A percentile compares a stretch with the other conserved stretches of the same genome.
These are phyloP conservation scores for Stenodema calcarata DNA, from an alignment of 2,888 invertebrate species.

Conservation along the genomic window DNA sequence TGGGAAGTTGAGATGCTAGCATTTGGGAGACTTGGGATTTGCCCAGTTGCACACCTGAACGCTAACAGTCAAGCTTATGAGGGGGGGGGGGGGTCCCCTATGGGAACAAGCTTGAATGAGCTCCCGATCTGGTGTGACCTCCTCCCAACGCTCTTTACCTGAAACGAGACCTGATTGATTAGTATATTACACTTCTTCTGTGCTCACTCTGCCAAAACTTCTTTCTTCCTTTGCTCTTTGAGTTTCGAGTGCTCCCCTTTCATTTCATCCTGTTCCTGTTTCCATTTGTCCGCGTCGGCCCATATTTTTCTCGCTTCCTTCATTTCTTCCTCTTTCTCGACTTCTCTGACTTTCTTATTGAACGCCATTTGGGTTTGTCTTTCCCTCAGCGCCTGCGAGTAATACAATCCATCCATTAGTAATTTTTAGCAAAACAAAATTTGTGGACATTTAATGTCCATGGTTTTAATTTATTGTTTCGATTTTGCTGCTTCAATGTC, in stretches of 20 bases:
- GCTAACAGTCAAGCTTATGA: no score
- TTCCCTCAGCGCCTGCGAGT: conserved; percentile 45
- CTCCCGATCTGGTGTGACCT: background rate
- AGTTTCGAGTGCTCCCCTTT: conserved; percentile 58
- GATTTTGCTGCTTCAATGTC: no score
- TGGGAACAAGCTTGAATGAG: no score
- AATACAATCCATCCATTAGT: background rate
- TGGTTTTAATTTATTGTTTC: no score
- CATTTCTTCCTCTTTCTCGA: conserved; percentile 55
- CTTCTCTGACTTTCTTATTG: conserved; percentile 56
- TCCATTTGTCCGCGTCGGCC: conserved; percentile 60
- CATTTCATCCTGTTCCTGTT: conserved; percentile 60
- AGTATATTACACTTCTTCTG: background rate
- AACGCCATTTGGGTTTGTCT: conserved; percentile 55
- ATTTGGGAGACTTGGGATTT: no score
- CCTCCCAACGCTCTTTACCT: no score
- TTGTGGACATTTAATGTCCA: no score
- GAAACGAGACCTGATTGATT: no score
- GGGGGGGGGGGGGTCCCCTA: no score
- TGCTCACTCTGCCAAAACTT: conserved; percentile 58
- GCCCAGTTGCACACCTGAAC: no score
- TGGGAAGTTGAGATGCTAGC: no score
- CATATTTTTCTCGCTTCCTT: conserved; percentile 58
- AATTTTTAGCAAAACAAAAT: no score
- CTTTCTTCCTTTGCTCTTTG: conserved; percentile 58